These are phyloP conservation scores for Microcebus lehilahytsara DNA, from an alignment of 2,113 vertebrate species.

Conservation along the genomic window DNA sequence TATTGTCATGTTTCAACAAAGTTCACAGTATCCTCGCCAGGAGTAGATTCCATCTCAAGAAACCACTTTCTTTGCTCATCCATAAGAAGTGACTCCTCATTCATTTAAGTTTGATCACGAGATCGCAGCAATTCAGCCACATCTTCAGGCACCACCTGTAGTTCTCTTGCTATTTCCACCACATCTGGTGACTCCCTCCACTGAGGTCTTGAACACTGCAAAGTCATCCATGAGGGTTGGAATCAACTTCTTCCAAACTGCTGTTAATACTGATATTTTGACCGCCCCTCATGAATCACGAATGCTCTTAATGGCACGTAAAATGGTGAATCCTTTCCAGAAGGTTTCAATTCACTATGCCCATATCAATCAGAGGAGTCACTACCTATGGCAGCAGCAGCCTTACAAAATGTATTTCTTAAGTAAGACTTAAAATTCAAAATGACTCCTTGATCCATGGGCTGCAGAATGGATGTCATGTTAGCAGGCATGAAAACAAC, in stretches of 20 bases:
- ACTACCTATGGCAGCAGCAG: background rate
- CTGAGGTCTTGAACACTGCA: background rate
- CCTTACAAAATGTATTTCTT: background rate
- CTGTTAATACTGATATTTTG: background rate
- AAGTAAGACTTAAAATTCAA: background rate
- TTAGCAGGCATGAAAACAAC: background rate
- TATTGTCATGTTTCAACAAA: background rate
- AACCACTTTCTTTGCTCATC: background rate
- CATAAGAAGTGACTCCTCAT: background rate
- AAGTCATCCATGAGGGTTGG: background rate
- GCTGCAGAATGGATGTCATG: background rate
- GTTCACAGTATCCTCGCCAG: background rate
- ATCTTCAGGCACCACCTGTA: background rate
- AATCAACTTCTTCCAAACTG: background rate
- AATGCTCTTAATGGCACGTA: background rate
- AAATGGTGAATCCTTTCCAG: background rate
- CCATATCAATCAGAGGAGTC: background rate
- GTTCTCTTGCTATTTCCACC: background rate
- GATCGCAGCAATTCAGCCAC: background rate
- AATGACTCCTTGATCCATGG: background rate
- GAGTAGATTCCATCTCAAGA: background rate
- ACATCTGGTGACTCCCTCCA: background rate
- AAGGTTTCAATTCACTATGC: background rate
- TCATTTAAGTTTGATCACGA: background rate
- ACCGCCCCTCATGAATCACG: background rate